Evolutionary conservation across 2,113 vertebrate genomes (phyloP), one percentile per base, ranked within the genome.

Genomic region (Daubentonia madagascariensis): DNA sequence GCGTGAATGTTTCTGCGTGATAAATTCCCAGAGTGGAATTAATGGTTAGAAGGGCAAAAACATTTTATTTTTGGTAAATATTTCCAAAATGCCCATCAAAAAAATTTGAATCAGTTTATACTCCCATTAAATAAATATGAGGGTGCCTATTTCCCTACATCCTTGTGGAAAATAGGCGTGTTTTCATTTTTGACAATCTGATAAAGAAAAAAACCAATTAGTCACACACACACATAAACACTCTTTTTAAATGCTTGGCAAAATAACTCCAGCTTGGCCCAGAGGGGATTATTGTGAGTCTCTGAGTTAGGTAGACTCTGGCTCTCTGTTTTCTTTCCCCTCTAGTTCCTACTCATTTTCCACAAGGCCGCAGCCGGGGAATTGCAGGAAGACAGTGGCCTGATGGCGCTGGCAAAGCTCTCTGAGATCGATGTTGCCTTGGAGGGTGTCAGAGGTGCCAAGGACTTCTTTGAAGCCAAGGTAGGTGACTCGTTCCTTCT

Each of bases 401-500:
- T 99, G 80, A 97, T 99, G 99, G 99, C 99, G 12, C 98, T 99
- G 50, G 99, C 99, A 0, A 99, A 99, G 94, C 99, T 99, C 45
- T 99, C 99, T 0, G 99, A 99, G 98, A 99, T 99, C 3, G 98
- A 99, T 13, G 99, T 99, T 1, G 99, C 99, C 80, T 99, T 99
- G 11, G 99, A 99, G 96, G 99, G 99, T 0, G 99, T 99, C 92
- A 99, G 98, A 98, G 99, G 99, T 90, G 99, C 99, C 96, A 99
- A 99, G 97, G 98, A 99, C 97, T 99, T 99, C 98, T 99, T 99
- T 95, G 99, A 99, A 98, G 99, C 99, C 70, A 99, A 99, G 99
- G 99, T 99, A 98, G 92, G 97, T 59, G 61, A 23, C 50, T 78
- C 5, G 40, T 54, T 40, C 43, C 80, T 43, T 11, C 30, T 45